Percentiles rank a stretch among this genome's conserved stretches.
Conservation (phyloP, 2,797 vertebrate species). For the Astyanax mexicanus region DNA sequence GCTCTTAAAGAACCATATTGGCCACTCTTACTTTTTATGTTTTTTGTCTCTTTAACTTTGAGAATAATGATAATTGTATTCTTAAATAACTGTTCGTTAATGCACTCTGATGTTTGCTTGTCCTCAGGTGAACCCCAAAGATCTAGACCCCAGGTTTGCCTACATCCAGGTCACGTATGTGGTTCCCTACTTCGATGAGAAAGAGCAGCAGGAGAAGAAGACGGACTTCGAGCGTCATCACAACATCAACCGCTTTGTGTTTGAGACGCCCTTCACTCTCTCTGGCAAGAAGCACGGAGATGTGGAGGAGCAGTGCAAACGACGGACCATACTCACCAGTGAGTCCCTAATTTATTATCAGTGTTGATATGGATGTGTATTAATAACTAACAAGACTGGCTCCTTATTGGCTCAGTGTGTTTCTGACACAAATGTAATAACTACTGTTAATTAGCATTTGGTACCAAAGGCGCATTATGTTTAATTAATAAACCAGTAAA, state of each 20-base stretch:
- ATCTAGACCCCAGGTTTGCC: slow-evolving; percentile 93
- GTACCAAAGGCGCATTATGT: too few species aligned
- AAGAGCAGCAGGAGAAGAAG: slow-evolving; percentile 91
- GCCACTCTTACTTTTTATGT: too few species aligned
- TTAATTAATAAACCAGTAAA: too few species aligned
- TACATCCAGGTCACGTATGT: slow-evolving; percentile 98
- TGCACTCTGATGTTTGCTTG: neutral
- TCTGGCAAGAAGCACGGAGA: slow-evolving; percentile 96
- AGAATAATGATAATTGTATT: too few species aligned
- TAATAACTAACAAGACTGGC: too few species aligned
- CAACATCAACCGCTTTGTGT: slow-evolving; percentile 95
- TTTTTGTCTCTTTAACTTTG: neutral
- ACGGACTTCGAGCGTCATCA: slow-evolving; percentile 97
- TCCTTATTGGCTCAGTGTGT: too few species aligned
- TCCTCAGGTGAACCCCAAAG: slow-evolving; percentile 95
- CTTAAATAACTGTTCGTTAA: neutral
- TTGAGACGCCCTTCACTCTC: slow-evolving; percentile 96
- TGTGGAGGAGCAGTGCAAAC: slow-evolving; percentile 97
- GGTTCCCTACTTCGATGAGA: slow-evolving; percentile 94
- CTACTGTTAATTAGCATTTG: too few species aligned
- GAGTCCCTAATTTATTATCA: too few species aligned
- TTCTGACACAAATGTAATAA: too few species aligned
- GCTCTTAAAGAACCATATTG: too few species aligned
- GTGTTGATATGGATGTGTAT: too few species aligned
- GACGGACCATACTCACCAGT: slow-evolving; percentile 89